Evolutionary conservation across 2,888 invertebrate genomes (phyloP).

Genomic region (Pollenia griseotomentosa): DNA sequence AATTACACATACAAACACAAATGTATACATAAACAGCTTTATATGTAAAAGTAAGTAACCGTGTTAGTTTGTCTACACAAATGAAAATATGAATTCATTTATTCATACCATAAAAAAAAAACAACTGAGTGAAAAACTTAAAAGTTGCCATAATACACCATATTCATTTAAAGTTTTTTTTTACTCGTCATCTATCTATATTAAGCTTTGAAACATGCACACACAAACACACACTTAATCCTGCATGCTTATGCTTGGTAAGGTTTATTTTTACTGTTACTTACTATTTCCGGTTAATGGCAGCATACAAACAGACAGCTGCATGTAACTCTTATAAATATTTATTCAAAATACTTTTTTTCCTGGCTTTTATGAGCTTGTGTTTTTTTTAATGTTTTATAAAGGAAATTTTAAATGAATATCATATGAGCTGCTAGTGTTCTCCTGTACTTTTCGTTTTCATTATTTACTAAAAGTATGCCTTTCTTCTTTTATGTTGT

Average conservation of each 20-base stretch:
- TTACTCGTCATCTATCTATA: slow-evolving; percentile 30
- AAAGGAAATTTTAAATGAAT: slow-evolving; percentile 57
- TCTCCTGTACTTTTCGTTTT: slow-evolving; percentile 13
- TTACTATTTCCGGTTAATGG: slow-evolving; percentile 64
- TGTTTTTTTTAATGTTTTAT: slow-evolving; percentile 43
- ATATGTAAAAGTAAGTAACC: background rate
- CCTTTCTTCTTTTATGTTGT: slow-evolving; percentile 15
- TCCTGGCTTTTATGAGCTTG: background rate
- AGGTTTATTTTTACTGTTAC: slow-evolving; percentile 38
- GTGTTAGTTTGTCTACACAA: slow-evolving; percentile 19
- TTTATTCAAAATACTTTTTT: background rate
- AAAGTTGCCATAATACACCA: background rate
- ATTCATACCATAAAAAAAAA: too few species aligned
- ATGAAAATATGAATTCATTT: slow-evolving; percentile 48
- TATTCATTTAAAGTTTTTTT: slow-evolving; percentile 27
- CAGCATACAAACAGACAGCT: slow-evolving; percentile 2
- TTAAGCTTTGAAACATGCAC: slow-evolving; percentile 15
- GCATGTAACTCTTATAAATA: background rate
- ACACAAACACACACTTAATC: slow-evolving; percentile 11
- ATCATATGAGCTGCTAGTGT: slow-evolving; percentile 43
- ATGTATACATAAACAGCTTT: background rate
- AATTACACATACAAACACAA: slow-evolving; percentile 8
- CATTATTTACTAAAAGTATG: background rate
- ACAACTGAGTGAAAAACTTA: slow-evolving; percentile 14
- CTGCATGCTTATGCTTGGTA: background rate